Percentiles rank a stretch among this genome's conserved stretches.
These are phyloP conservation scores for Alectoris magna DNA, from an alignment of 2,797 vertebrate genomes.

Conservation along the genomic window DNA sequence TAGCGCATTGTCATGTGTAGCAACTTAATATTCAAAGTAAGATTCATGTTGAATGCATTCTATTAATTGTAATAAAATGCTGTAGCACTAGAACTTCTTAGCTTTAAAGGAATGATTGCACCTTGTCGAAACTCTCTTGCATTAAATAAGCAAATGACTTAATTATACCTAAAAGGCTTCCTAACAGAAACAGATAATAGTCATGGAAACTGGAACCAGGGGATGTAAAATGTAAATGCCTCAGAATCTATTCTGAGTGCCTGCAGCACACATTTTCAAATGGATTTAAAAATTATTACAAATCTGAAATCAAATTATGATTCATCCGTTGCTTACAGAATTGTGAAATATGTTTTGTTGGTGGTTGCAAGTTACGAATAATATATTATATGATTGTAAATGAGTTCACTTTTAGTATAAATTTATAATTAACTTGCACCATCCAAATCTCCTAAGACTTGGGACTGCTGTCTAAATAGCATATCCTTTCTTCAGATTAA, in stretches of 20 bases:
- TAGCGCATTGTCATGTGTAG: background rate
- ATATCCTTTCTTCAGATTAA: slow-evolving; percentile 40
- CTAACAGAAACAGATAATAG: background rate
- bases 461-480: background rate
- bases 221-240: background rate
- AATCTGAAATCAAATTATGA: slow-evolving; percentile 16
- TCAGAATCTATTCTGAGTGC: background rate
- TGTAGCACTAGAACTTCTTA: background rate
- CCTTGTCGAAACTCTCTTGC: background rate
- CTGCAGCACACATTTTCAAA: background rate
- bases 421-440: slow-evolving; percentile 44
- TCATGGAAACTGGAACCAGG: background rate
- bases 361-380: background rate
- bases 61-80: background rate
- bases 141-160: background rate
- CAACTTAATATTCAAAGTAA: background rate
- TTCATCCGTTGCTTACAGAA: background rate
- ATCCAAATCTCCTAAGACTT: background rate
- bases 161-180: background rate
- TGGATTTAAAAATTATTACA: background rate
- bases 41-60: background rate
- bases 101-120: background rate
- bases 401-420: background rate
- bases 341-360: background rate
- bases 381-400: background rate